These are phyloP conservation scores for Lacanobia oleracea DNA, from an alignment of 2,888 invertebrate genomes.

Conservation along the genomic window DNA sequence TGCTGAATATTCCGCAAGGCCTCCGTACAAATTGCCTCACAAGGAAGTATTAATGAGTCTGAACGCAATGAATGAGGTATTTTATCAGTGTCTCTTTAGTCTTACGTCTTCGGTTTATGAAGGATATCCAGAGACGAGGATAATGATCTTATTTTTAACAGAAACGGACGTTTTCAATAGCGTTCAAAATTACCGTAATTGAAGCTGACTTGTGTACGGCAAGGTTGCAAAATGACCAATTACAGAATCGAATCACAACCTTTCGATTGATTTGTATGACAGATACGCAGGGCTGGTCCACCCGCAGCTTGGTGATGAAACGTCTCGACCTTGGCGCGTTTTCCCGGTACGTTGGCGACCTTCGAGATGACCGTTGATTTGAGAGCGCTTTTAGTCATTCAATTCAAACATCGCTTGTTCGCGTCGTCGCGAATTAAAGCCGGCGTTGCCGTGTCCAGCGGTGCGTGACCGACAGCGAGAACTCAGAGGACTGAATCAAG, in stretches of 20 bases:
- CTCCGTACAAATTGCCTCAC: constrained; percentile 46
- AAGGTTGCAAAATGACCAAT: constrained; percentile 62
- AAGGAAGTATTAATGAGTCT: constrained; percentile 55
- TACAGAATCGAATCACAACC: constrained; percentile 70
- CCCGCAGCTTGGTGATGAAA: constrained; percentile 64
- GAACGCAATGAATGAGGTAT: constrained; percentile 46
- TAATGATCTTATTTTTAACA: constrained; percentile 19
- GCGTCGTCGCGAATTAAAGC: constrained; percentile 25
- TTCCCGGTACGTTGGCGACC: constrained; percentile 71
- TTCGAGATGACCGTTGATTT: constrained; percentile 67
- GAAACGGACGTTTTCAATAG: constrained; percentile 9
- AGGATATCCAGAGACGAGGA: constrained; percentile 31
- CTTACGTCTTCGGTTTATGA: constrained; percentile 39
- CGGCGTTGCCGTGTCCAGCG: constrained; percentile 22
- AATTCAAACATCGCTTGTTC: constrained; percentile 30
- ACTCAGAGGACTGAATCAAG: constrained; percentile 16
- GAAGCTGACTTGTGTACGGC: constrained; percentile 10
- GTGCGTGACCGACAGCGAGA: constrained; percentile 32
- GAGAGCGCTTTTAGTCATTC: constrained; percentile 52
- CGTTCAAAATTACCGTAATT: constrained; percentile 20
- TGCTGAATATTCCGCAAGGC: constrained; percentile 53
- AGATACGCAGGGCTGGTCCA: constrained; percentile 64
- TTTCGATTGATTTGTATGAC: constrained; percentile 73
- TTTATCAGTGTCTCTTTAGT: constrained; percentile 52
- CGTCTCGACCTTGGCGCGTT: constrained; percentile 69